Percentiles rank a stretch among this genome's conserved stretches.
Conservation (phyloP, 2,113 vertebrate species). For the Cettia cetti region DNA sequence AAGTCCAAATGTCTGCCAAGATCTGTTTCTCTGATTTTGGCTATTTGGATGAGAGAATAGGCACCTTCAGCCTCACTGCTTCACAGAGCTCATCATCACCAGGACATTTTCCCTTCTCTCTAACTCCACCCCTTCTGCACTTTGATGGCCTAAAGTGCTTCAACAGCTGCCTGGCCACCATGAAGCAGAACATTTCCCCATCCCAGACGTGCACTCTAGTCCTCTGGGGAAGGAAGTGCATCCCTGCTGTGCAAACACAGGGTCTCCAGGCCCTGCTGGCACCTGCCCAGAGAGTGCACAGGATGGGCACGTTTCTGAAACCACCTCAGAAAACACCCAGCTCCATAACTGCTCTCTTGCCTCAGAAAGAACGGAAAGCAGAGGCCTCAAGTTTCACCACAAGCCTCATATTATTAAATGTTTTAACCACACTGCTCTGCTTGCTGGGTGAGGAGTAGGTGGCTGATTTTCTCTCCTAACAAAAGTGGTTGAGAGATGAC, state of each 20-base stretch:
- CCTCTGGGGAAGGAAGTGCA: background rate
- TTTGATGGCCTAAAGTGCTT: background rate
- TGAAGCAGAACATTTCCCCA: background rate
- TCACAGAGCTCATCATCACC: background rate
- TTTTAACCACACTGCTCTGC: background rate
- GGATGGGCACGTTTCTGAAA: background rate
- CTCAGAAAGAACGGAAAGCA: background rate
- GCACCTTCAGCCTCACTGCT: background rate
- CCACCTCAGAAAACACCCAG: background rate
- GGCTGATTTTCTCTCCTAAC: background rate
- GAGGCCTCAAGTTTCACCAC: background rate
- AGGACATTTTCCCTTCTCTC: background rate
- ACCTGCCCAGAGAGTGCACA: fast-evolving
- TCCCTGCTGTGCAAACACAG: background rate
- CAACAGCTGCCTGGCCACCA: background rate
- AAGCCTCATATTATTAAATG: background rate
- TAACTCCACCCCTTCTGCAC: background rate
- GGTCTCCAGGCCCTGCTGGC: background rate
- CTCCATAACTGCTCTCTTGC: background rate
- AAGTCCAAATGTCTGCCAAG: background rate
- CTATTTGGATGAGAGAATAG: background rate
- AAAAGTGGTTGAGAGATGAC: background rate
- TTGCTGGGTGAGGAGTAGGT: background rate
- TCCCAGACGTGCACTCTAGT: background rate
- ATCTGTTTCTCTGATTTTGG: background rate